phyloP scores from a whole-genome alignment of 2,113 vertebrate genomes.

The Bolborhynchus lineola region DNA sequence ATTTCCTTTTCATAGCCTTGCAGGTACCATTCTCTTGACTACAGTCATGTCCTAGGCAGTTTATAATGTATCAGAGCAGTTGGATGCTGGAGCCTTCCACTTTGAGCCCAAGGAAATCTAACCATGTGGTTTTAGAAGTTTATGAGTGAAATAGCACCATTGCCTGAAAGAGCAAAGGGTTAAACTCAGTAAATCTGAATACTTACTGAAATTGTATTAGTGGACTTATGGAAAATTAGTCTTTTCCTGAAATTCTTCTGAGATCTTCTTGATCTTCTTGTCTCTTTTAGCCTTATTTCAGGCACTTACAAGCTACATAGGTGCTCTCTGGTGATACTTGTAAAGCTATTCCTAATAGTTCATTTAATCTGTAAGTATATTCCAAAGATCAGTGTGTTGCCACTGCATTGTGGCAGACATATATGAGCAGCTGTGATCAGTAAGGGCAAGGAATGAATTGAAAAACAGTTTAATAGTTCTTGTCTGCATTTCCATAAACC shows the following conservation, averaged over 20 bases:
- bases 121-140: not conserved
- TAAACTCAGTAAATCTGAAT: not conserved
- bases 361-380: not conserved
- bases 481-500: not conserved
- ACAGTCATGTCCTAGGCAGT: not conserved
- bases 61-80: not conserved
- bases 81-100: not conserved
- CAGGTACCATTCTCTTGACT: not conserved
- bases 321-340: not conserved
- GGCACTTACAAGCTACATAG: not conserved
- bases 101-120: not conserved
- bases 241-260: not conserved
- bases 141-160: not conserved
- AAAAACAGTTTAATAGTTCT: not conserved
- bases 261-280: not conserved
- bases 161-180: not conserved
- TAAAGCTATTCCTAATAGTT: not conserved
- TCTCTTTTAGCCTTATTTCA: not conserved
- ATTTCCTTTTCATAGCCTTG: not conserved
- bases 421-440: not conserved
- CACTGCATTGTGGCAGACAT: not conserved
- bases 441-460: not conserved
- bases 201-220: not conserved
- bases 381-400: not conserved
- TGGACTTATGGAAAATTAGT: not conserved